Evolutionary conservation across 2,888 invertebrate genomes (phyloP), one percentile per base, ranked within the genome.

Genomic region (Pogonocherus hispidulus): DNA sequence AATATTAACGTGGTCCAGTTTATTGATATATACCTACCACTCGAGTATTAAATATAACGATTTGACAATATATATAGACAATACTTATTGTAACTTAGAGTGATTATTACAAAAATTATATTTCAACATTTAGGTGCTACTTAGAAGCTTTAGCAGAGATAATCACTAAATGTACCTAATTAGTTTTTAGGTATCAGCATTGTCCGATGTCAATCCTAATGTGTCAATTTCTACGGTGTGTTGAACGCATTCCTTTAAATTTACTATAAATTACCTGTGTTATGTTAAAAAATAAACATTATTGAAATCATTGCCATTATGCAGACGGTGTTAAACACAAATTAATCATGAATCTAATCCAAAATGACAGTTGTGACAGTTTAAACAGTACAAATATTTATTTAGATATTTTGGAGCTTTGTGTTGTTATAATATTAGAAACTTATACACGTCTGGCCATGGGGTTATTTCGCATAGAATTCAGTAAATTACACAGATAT

Each of bases 131-230:
- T 80, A 80, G 80, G 81, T 82, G 81, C 81, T 82, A 81, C 69
- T 73, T 81, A 81, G 79, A 80, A 81, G 82, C 81, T 82, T 81
- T 82, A 82, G 81, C 78, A 79, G 71, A 74, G 80, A 80, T 82
- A 82, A 81, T 81, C 82, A 82, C 70, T 75, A 71, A 76, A 77
- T 76, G 79, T 81, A 80, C 79, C 76, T 77, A 78, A 79, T 69
- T 78, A 78, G 73, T 63, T 32, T 56, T 78, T 59, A 59, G 59
- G 73, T 71, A 77, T 64, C 55, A 63, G 73, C 71, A 71, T 76
- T 78, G 77, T 79, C 76, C 76, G 66, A 70, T 60, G 72, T 77
- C 75, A 77, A 76, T 73, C 72, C 71, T 70, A n/a, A n/a, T n/a
- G 47, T 47, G 54, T 52, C 49, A 63, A 47, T 67, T 67, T 72